Evolutionary conservation across 2,113 vertebrate genomes (phyloP), one percentile per base, ranked within the genome.

Genomic region (Speoplatyrhinus poulsoni): DNA sequence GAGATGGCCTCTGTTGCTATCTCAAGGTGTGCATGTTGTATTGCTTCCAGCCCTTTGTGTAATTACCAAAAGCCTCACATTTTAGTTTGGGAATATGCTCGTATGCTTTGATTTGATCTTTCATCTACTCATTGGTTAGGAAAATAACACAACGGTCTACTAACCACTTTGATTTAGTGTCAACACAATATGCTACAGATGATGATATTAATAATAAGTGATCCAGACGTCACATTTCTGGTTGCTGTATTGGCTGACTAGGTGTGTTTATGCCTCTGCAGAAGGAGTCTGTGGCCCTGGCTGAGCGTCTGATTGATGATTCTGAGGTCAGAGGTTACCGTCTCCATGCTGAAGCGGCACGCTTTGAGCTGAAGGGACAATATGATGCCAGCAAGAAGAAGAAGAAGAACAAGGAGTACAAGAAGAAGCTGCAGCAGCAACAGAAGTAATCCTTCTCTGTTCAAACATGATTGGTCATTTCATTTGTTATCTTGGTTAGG

Each of bases 1-100:
- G 98, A 72, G 98, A 98, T 10, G 96, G 96, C 4, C 94, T 99
- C 70, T 99, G 98, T 89, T 99, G 97, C 88, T 99, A 98, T 79
- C 92, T 98, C 9, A 98, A 98, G 95, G 97, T 98, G n/a, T 75
- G 92, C 15, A 6, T 17, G 12, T 52, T 13, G 15, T n/a, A 17
- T 15, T 12, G 26, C 33, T 26, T 61, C 17, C 6, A 8, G 4
- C 36, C 36, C 36, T 41, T 41, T 41, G 36, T 6, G 36, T 41
- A 41, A 41, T 41, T 41, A 41, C 36, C 36, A 41, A 41, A 41
- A 41, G 36, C 0, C 36, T 41, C 36, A 41, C 36, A 41, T 41
- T 41, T 41, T 41, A 41, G 26, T 26, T 26, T 26, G 26, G 26
- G 26, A 41, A 41, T 41, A 41, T 8, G 36, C 5, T 6, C 7